Evolutionary conservation across 2,113 vertebrate species (phyloP).

Genomic region (Siphamia tubifer): DNA sequence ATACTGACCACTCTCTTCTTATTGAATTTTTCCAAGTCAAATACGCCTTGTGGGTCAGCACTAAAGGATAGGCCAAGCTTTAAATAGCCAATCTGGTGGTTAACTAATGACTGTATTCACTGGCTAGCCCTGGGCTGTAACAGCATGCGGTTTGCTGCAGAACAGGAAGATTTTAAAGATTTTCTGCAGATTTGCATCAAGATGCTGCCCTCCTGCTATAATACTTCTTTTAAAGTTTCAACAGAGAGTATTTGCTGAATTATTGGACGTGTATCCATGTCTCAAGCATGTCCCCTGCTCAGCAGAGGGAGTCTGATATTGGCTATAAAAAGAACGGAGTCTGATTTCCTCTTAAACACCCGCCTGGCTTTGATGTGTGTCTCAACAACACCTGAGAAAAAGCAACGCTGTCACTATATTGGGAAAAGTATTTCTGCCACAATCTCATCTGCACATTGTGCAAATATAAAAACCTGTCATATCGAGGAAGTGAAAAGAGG

Average conservation of each 20-base stretch:
- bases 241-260: constrained; percentile 23
- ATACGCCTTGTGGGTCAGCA: constrained; percentile 61
- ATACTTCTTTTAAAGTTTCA: constrained; percentile 38
- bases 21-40: constrained; percentile 77
- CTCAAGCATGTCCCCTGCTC: constrained; percentile 25
- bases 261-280: constrained; percentile 12
- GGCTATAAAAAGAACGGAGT: constrained; percentile 69
- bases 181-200: constrained; percentile 60
- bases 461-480: constrained; percentile 53
- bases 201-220: constrained; percentile 44
- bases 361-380: constrained; percentile 53
- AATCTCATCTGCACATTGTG: constrained; percentile 40
- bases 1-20: constrained; percentile 71
- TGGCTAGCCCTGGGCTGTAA: constrained; percentile 52
- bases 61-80: constrained; percentile 64
- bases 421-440: constrained; percentile 19
- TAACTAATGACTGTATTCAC: constrained; percentile 75
- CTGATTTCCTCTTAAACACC: constrained; percentile 61
- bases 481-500: constrained; percentile 18
- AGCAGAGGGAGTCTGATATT: constrained; percentile 53
- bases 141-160: constrained; percentile 46
- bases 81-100: constrained; percentile 79
- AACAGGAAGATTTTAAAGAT: constrained; percentile 59
- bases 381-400: constrained; percentile 62
- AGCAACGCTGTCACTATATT: constrained; percentile 28